Conservation (phyloP, 2,797 vertebrate species). For the Pseudochromis fuscus region DNA sequence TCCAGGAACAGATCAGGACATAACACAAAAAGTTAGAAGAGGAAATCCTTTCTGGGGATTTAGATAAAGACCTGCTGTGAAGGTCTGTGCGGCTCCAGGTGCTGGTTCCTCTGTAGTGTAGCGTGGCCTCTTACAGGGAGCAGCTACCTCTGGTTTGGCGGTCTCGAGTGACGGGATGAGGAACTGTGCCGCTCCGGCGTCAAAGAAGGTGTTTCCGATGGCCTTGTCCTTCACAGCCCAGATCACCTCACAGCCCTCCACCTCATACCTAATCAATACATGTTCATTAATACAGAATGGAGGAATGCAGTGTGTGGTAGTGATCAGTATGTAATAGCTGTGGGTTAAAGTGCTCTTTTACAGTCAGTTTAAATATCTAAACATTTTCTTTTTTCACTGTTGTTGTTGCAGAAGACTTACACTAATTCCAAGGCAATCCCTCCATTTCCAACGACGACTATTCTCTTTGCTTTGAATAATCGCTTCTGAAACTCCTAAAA, state of each 20-base stretch:
- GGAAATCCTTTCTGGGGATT: background rate
- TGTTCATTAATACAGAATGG: background rate
- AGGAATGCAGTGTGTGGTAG: background rate
- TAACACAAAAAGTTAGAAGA: background rate
- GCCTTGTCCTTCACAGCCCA: slow-evolving; percentile 98
- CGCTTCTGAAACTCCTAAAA: slow-evolving; percentile 92
- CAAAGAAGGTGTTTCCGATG: slow-evolving; percentile 97
- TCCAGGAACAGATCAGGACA: background rate
- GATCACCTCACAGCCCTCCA: slow-evolving; percentile 94
- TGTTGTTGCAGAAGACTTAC: slow-evolving; percentile 83
- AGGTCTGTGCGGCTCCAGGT: slow-evolving; percentile 57
- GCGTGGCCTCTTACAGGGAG: slow-evolving; percentile 88
- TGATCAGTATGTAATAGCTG: background rate
- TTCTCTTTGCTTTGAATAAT: slow-evolving; percentile 89
- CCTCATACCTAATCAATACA: slow-evolving; percentile 87
- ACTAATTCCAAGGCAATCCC: slow-evolving; percentile 96
- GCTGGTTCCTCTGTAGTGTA: slow-evolving; percentile 84
- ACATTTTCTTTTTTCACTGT: background rate
- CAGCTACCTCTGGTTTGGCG: slow-evolving; percentile 78
- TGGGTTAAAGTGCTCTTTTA: background rate
- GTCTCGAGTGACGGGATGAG: slow-evolving; percentile 88
- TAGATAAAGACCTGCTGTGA: slow-evolving; percentile 71
- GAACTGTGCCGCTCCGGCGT: slow-evolving; percentile 95
- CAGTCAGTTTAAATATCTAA: background rate
- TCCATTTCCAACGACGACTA: slow-evolving; percentile 94